These are phyloP conservation scores for Mechanitis mazaeus DNA, from an alignment of 2,888 invertebrate species.

Conservation along the genomic window DNA sequence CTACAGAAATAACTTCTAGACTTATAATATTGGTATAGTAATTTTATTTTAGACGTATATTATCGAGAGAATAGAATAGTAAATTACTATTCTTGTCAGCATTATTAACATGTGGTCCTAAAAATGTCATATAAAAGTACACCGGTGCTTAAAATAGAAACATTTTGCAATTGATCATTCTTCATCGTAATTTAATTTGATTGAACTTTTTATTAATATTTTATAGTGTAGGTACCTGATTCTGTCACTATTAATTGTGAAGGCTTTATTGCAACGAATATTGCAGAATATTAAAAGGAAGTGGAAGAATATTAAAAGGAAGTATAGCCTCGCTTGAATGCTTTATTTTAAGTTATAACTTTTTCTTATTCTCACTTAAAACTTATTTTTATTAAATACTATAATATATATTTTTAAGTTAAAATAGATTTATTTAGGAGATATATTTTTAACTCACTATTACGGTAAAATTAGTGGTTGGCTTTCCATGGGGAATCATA, in stretches of 20 bases:
- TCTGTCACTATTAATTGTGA: conserved; percentile 4
- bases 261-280: conserved; percentile 3
- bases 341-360: neutral
- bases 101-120: conserved; percentile 17
- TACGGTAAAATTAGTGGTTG: too few species aligned
- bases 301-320: neutral
- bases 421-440: too few species aligned
- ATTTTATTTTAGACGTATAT: conserved; percentile 3
- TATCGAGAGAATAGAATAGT: conserved; percentile 19
- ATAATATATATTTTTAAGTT: too few species aligned
- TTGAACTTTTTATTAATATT: conserved; percentile 9
- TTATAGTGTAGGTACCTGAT: neutral
- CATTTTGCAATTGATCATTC: conserved; percentile 18
- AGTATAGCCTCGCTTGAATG: neutral
- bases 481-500: too few species aligned
- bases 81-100: conserved; percentile 16
- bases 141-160: conserved; percentile 16
- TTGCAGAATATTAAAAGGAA: conserved; percentile 1
- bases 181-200: conserved; percentile 21
- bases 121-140: conserved; percentile 15
- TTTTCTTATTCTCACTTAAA: neutral
- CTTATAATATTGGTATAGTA: too few species aligned
- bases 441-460: too few species aligned
- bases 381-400: too few species aligned
- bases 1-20: too few species aligned